phyloP scores from a whole-genome alignment of 1,140 invertebrate genomes.

The Plectrocnemia conspersa region DNA sequence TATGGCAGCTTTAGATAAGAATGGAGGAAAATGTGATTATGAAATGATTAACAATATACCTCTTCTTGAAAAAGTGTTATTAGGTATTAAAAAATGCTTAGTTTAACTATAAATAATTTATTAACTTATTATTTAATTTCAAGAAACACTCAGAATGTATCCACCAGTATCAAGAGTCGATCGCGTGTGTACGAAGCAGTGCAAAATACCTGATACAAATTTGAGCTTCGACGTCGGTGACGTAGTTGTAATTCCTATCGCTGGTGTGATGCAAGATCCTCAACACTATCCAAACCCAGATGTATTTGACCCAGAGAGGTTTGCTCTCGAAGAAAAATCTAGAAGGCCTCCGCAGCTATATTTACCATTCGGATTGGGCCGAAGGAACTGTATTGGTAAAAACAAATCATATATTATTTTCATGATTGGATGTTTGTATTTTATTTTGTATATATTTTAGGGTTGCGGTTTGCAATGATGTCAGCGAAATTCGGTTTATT shows the following conservation, averaged over 20 bases:
- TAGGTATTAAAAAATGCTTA: constrained; percentile 37
- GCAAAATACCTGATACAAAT: constrained; percentile 47
- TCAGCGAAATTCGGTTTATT: constrained; percentile 30
- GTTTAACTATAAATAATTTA: constrained; percentile 1
- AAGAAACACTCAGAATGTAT: constrained; percentile 59
- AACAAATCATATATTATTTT: background rate
- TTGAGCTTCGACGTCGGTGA: constrained; percentile 45
- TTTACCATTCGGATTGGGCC: constrained; percentile 68
- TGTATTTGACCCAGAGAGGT: constrained; percentile 58
- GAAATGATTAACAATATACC: constrained; percentile 52
- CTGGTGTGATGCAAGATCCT: constrained; percentile 56
- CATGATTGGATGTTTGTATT: background rate
- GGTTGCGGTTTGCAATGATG: constrained; percentile 33
- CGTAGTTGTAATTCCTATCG: constrained; percentile 47
- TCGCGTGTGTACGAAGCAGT: constrained; percentile 50
- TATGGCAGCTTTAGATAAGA: constrained; percentile 39
- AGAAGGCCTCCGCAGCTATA: constrained; percentile 53
- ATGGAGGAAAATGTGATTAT: constrained; percentile 51
- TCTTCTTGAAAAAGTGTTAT: constrained; percentile 54
- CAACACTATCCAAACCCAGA: constrained; percentile 55
- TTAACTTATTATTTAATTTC: constrained; percentile 35
- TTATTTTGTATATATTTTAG: constrained; percentile 15
- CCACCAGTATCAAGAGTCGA: constrained; percentile 52
- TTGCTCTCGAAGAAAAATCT: constrained; percentile 47
- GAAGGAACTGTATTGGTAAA: constrained; percentile 68